These are phyloP conservation scores for Xenops minutus DNA, from an alignment of 2,797 vertebrate genomes.

Conservation along the genomic window DNA sequence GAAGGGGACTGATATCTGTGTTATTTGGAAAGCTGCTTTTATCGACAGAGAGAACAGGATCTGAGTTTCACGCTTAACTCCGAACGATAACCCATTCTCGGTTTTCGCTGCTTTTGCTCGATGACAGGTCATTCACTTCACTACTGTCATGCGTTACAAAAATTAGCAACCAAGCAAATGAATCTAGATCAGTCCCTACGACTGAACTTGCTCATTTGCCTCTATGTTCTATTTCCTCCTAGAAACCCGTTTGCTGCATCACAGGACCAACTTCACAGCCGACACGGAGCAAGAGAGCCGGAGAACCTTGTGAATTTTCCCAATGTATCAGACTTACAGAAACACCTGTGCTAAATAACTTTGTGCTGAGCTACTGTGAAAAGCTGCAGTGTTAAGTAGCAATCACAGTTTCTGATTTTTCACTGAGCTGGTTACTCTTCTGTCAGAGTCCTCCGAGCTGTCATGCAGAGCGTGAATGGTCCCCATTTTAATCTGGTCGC, in stretches of 20 bases:
- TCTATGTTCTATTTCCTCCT: neutral
- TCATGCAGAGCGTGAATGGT: neutral
- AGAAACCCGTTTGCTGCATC: neutral
- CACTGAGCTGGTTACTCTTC: conserved; percentile 46
- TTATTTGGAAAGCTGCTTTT: conserved; percentile 6
- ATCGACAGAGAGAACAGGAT: neutral
- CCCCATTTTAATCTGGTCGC: neutral
- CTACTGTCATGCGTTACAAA: conserved; percentile 38
- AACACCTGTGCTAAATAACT: conserved; percentile 65
- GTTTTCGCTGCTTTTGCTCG: conserved; percentile 27
- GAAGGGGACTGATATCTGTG: neutral
- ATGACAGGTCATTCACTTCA: conserved; percentile 59
- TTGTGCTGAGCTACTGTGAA: conserved; percentile 62
- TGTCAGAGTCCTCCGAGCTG: conserved; percentile 33
- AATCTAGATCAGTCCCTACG: conserved; percentile 37
- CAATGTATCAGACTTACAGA: conserved; percentile 66
- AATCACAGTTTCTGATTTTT: conserved; percentile 48
- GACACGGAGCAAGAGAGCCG: conserved; percentile 31
- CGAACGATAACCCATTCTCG: conserved; percentile 11
- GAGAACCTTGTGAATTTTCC: conserved; percentile 67
- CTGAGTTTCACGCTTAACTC: conserved; percentile 44
- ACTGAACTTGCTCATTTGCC: conserved; percentile 42
- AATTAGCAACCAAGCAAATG: conserved; percentile 54
- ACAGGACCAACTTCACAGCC: conserved; percentile 46
- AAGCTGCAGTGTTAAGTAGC: conserved; percentile 61